Evolutionary conservation across 2,888 invertebrate species (phyloP), one percentile per base, ranked within the genome.

Genomic region (Athrips mouffetella): DNA sequence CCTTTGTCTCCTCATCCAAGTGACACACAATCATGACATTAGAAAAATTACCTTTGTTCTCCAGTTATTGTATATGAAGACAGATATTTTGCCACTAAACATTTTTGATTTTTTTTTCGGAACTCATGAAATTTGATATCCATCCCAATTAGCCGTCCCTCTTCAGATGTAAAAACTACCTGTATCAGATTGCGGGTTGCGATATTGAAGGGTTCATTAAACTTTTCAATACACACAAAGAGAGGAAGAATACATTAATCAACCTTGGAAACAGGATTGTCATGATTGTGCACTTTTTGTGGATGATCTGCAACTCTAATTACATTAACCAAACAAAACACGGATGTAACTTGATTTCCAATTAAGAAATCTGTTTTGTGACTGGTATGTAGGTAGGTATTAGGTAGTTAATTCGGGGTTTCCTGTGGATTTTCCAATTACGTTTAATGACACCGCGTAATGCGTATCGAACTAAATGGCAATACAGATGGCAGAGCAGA

Each of bases 111-210:
- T 29, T 7, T 20, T n/a, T 47, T 39, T 30, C 10, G 47, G 20
- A 33, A 29, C 42, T 27, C 35, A 39, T 37, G 49, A 49, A 49
- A 49, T 49, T 45, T 31, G 45, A 45, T 49, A 49, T 40, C 49
- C 45, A 18, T 21, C n/a, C 45, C 39, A 49, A 39, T 49, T 49
- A 45, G 35, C n/a, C 25, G 39, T 39, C 10, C 44, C 35, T 45
- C 8, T 45, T 31, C 29, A 39, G 40, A 49, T 37, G 37, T 48
- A 48, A 44, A 44, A 42, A 44, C 29, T 45, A 37, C 49, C 49
- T 49, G 49, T 37, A 11, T 37, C 45, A 39, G 23, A 33, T 13
- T 23, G n/a, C n/a, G n/a, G 39, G 29, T n/a, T 18, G 11, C n/a
- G 31, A 15, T n/a, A n/a, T 5, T 37, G 48, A 30, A 40, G 45